These are phyloP conservation scores for Natator depressus DNA, from an alignment of 2,113 vertebrate genomes.

Conservation along the genomic window DNA sequence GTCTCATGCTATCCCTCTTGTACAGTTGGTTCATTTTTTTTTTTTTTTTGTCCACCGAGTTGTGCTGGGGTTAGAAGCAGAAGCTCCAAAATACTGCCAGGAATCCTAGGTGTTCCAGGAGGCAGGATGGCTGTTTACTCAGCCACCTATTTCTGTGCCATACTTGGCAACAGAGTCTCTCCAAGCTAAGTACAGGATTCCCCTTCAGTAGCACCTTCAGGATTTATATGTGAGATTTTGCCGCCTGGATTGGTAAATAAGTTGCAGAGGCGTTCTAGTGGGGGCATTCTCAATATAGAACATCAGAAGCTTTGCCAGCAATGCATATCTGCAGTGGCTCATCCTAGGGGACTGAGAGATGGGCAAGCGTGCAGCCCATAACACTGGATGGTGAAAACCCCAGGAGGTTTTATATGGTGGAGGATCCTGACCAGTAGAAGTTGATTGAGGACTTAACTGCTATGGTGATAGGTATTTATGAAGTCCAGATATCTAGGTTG, in stretches of 20 bases:
- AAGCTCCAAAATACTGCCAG: not conserved
- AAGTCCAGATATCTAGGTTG: not conserved
- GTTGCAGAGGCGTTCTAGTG: not conserved
- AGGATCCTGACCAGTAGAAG: accelerated
- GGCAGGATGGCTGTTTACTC: not conserved
- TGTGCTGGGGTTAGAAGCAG: not conserved
- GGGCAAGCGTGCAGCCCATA: not conserved
- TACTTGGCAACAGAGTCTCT: not conserved
- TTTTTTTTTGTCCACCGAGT: not conserved
- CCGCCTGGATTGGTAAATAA: not conserved
- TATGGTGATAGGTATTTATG: not conserved
- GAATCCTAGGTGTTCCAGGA: not conserved
- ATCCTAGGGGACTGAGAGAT: accelerated
- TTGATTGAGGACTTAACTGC: not conserved
- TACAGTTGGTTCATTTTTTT: not conserved
- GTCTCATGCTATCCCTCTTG: not conserved
- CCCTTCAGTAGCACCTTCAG: not conserved
- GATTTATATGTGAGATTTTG: not conserved
- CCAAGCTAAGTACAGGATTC: not conserved
- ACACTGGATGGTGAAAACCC: accelerated
- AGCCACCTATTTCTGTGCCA: not conserved
- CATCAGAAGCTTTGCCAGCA: not conserved
- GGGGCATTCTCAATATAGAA: not conserved
- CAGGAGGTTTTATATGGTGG: accelerated
- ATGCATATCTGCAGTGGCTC: not conserved